Evolutionary conservation across 2,888 invertebrate species (phyloP).

Genomic region (Rhingia rostrata): DNA sequence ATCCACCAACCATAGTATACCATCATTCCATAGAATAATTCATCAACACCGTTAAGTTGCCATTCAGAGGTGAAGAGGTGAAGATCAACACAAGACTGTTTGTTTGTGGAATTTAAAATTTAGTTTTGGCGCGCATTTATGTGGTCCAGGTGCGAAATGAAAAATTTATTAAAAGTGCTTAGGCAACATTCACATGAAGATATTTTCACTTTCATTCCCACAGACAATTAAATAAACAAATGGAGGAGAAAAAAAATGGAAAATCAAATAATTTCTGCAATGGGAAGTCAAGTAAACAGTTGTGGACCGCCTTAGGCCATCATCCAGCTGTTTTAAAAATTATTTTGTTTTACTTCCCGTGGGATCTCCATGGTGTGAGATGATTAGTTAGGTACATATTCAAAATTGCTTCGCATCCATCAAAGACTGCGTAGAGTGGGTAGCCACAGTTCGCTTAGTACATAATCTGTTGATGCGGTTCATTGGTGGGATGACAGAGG

Average conservation of each 20-base stretch:
- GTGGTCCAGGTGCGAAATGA: not conserved
- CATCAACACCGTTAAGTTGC: no score
- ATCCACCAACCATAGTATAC: no score
- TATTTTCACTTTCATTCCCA: not conserved
- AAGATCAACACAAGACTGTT: no score
- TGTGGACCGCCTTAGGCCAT: constrained; percentile 23
- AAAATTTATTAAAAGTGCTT: constrained; percentile 13
- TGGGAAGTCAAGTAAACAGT: constrained; percentile 42
- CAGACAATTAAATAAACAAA: not conserved
- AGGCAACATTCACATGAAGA: constrained; percentile 1
- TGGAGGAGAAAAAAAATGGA: constrained; percentile 1
- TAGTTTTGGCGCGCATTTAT: no score
- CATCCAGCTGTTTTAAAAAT: constrained; percentile 31
- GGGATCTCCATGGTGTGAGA: not conserved
- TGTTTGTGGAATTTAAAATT: no score
- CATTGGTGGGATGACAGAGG: no score
- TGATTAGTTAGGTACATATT: not conserved
- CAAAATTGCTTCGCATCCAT: not conserved
- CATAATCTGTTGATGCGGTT: no score
- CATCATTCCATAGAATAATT: no score
- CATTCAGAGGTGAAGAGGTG: no score
- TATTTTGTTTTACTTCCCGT: not conserved
- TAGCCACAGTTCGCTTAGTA: no score
- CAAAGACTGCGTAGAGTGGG: not conserved
- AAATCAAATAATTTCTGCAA: constrained; percentile 18